These are phyloP conservation scores for Sinopyrophorus schimmeli DNA, from an alignment of 2,888 invertebrate species.

Conservation along the genomic window DNA sequence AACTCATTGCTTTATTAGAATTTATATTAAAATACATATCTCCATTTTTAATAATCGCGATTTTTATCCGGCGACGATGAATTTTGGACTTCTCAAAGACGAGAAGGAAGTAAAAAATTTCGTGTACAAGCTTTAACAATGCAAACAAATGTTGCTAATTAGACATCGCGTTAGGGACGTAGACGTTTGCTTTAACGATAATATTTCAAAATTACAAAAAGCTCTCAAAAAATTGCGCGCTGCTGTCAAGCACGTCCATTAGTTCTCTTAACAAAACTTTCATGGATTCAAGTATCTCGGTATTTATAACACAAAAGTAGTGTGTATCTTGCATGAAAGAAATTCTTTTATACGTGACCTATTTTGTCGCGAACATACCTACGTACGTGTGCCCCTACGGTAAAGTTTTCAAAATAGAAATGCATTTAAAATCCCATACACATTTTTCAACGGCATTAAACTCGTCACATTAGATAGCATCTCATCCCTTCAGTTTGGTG, in stretches of 20 bases:
- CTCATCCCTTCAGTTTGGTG: constrained; percentile 23
- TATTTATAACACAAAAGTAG: constrained; percentile 13
- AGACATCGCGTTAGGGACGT: neutral
- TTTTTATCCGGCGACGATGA: too few species aligned
- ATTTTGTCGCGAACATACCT: constrained; percentile 11
- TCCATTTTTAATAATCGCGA: too few species aligned
- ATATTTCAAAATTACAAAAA: constrained; percentile 9
- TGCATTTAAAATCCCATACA: constrained; percentile 11
- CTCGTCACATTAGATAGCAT: constrained; percentile 24
- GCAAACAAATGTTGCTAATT: constrained; percentile 6
- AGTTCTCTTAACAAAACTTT: constrained; percentile 2
- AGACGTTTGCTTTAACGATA: neutral
- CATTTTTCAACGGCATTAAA: constrained; percentile 26
- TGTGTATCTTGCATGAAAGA: constrained; percentile 9
- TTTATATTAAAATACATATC: too few species aligned
- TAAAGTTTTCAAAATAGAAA: constrained; percentile 19
- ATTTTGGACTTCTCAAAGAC: too few species aligned
- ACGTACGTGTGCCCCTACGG: constrained; percentile 8
- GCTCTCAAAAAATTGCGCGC: constrained; percentile 9
- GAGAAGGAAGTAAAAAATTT: neutral
- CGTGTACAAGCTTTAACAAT: neutral
- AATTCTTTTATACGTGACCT: constrained; percentile 15
- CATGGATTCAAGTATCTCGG: constrained; percentile 1
- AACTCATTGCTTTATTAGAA: too few species aligned
- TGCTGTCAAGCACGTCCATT: constrained; percentile 10